Percentiles rank a stretch among this genome's conserved stretches.
Evolutionary conservation across 2,113 vertebrate genomes (phyloP).

Genomic region (Mustela lutreola): DNA sequence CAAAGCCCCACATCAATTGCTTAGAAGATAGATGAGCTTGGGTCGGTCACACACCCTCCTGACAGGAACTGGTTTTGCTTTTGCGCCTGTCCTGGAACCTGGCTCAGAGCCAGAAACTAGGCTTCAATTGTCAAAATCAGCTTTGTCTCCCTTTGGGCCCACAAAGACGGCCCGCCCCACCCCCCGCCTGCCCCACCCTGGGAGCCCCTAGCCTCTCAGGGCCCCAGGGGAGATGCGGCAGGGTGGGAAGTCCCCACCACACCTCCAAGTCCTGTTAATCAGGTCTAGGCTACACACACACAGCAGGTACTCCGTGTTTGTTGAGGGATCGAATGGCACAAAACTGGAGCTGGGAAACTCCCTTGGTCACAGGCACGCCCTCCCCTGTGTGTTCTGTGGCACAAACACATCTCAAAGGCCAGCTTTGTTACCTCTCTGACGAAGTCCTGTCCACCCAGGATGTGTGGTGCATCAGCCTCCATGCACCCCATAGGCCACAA

Average conservation of each 20-base stretch:
- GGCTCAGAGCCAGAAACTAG: background rate
- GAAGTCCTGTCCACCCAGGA: background rate
- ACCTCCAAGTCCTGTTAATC: background rate
- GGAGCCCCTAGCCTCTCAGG: background rate
- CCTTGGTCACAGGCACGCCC: background rate
- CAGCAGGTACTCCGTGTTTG: background rate
- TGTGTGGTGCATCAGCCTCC: background rate
- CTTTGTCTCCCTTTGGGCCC: background rate
- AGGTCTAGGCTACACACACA: background rate
- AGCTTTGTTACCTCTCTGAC: background rate
- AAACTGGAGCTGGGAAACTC: constrained; percentile 26
- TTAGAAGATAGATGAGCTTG: background rate
- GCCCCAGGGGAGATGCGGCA: background rate
- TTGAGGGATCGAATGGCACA: background rate
- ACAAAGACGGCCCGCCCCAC: background rate
- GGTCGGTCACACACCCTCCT: background rate
- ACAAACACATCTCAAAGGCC: background rate
- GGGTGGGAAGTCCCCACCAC: background rate
- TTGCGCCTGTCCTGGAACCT: background rate
- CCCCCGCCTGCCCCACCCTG: background rate
- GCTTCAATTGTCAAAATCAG: background rate
- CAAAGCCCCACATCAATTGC: background rate
- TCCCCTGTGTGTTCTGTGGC: background rate
- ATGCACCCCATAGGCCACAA: background rate
- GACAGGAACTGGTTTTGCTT: constrained; percentile 14